A percentile compares a stretch with the other conserved stretches of the same genome.
phyloP scores from a whole-genome alignment of 2,113 vertebrate genomes.

The Xenopus tropicalis region UCB_Xtro_10.0 CM004444.2:51464501-51465000 shows the following conservation, averaged over 20 bases:
- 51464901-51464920: constrained; percentile 32
- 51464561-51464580: constrained; percentile 43
- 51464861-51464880: neutral
- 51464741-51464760: constrained; percentile 10
- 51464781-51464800: constrained; percentile 20
- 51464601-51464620: constrained; percentile 44
- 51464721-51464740: constrained; percentile 15
- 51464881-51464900: constrained; percentile 10
- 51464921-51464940: constrained; percentile 29
- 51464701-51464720: constrained; percentile 13
- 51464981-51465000: constrained; percentile 41
- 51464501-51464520: constrained; percentile 7
- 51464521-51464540: constrained; percentile 1
- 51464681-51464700: constrained; percentile 43
- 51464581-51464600: constrained; percentile 36
- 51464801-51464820: constrained; percentile 4
- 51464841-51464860: neutral
- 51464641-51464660: constrained; percentile 44
- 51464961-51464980: constrained; percentile 49
- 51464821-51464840: constrained; percentile 7
- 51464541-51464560: constrained; percentile 10
- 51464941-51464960: constrained; percentile 38
- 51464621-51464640: constrained; percentile 33
- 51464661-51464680: constrained; percentile 38
- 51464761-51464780: constrained; percentile 22